Evolutionary conservation across 1,140 invertebrate species (phyloP), one percentile per base, ranked within the genome.

Genomic region (Drosophila burlai): DNA sequence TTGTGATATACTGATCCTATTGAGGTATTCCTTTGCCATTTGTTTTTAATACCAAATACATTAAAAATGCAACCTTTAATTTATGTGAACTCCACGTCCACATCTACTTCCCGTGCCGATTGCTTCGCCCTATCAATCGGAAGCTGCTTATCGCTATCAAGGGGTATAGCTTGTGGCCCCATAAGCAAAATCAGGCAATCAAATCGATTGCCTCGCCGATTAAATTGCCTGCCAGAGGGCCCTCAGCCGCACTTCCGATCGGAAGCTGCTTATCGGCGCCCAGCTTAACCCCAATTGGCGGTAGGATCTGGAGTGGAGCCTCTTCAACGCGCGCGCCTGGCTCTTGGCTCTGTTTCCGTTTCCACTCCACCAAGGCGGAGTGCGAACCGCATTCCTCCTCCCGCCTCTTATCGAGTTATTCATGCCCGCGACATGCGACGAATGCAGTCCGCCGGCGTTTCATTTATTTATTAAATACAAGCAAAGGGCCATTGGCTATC

Each of bases 401-500:
- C 13, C 7, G 15, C 26, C 21, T 24, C 64, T 84, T 81, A 83
- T 84, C 81, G 50, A 21, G n/a, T 58, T 74, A 75, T 65, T 79
- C 63, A 81, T 66, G 64, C 50, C 26, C 13, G 31, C 21, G 55
- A 64, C 43, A 75, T 80, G 38, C 50, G 40, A 55, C 31, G 63
- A 67, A 69, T 69, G 67, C 63, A 36, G n/a, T 29, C 5, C 24
- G 38, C 2, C 16, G 24, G 13, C 40, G 24, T 13, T 24, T 49
- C 4, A 10, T 54, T 36, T 29, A 29, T 34, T 52, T 21, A 18
- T 18, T 61, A 6, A 13, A 0, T 11, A 3, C 16, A 5, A 16
- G 1, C 66, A 65, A 26, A 18, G 13, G 16, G 24, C 47, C 29
- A 61, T 43, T 62, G 55, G 57, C 18, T 13, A 26, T 26, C 40